Percentiles rank a stretch among this genome's conserved stretches.
phyloP scores from a whole-genome alignment of 2,113 vertebrate genomes.

The Crotophaga sulcirostris region DNA sequence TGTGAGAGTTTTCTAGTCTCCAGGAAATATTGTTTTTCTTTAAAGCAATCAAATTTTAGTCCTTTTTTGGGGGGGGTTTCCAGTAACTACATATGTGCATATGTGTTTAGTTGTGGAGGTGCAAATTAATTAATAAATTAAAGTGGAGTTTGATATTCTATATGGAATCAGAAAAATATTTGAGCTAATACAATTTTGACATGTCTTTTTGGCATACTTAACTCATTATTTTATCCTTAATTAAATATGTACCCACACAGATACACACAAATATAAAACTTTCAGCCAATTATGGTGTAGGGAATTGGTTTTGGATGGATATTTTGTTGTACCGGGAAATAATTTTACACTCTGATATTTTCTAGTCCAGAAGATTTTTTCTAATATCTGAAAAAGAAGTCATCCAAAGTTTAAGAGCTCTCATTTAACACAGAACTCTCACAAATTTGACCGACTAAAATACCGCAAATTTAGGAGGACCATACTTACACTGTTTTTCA shows the following conservation, averaged over 20 bases:
- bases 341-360: background rate
- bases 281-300: background rate
- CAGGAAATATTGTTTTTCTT: background rate
- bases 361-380: background rate
- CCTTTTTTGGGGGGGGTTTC: background rate
- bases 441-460: accelerated
- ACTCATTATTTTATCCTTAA: accelerated
- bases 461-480: background rate
- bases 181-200: accelerated
- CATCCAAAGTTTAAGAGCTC: background rate
- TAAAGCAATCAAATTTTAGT: background rate
- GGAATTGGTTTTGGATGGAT: accelerated
- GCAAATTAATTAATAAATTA: background rate
- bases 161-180: background rate
- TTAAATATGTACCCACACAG: background rate
- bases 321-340: background rate
- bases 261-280: accelerated
- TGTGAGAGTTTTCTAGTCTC: background rate
- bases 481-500: background rate
- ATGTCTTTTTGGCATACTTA: accelerated
- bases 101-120: background rate
- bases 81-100: background rate
- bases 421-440: background rate
- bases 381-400: background rate
- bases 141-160: background rate